These are phyloP conservation scores for Clusia tigrina DNA, from an alignment of 2,888 invertebrate genomes.

Conservation along the genomic window DNA sequence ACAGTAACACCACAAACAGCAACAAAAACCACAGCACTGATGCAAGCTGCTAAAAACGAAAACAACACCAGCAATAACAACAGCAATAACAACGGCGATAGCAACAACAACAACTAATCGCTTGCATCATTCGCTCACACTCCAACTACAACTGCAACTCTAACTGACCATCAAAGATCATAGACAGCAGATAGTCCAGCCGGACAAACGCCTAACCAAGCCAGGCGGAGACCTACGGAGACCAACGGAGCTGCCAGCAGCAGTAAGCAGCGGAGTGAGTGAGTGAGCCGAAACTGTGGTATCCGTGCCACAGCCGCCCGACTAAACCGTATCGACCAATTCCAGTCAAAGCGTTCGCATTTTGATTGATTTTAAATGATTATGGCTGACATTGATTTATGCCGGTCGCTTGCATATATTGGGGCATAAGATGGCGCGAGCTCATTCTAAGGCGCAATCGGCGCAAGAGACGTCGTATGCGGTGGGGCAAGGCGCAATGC, in stretches of 20 bases:
- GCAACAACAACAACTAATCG: no score
- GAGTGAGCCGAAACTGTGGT: no score
- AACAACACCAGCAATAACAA: neutral
- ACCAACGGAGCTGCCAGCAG: no score
- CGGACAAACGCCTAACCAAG: slow-evolving; percentile 18
- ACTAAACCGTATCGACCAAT: slow-evolving; percentile 49
- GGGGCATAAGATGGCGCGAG: slow-evolving; percentile 54
- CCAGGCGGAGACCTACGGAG: neutral
- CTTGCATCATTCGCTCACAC: slow-evolving; percentile 2
- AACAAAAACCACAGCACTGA: no score
- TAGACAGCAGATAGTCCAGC: slow-evolving; percentile 57
- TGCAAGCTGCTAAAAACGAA: no score
- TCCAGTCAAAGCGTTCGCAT: slow-evolving; percentile 61
- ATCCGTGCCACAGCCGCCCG: no score
- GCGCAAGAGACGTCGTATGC: neutral
- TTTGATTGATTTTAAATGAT: slow-evolving; percentile 64
- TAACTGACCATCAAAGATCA: slow-evolving; percentile 47
- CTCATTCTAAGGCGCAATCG: slow-evolving; percentile 23
- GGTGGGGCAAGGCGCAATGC: neutral
- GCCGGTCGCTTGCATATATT: slow-evolving; percentile 58
- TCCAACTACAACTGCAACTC: neutral
- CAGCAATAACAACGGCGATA: neutral
- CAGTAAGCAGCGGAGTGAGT: no score
- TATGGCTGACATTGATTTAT: slow-evolving; percentile 64
- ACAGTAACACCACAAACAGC: no score